These are phyloP conservation scores for Leucophenga varia DNA, from an alignment of 1,140 invertebrate genomes.

Conservation along the genomic window DNA sequence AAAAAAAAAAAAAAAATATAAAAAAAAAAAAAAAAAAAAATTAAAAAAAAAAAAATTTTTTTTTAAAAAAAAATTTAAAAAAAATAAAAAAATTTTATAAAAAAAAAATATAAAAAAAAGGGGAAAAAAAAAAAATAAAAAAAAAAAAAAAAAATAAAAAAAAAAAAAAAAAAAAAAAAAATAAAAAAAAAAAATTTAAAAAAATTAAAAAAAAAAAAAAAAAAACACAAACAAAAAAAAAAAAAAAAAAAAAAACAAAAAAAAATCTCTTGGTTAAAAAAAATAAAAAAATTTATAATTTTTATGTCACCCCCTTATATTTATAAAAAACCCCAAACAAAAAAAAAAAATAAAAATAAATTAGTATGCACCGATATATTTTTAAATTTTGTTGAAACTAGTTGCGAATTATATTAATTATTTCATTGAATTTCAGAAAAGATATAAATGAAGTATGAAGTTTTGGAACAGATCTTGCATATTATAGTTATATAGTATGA, in stretches of 20 bases:
- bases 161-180: not conserved
- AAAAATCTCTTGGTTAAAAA: not conserved
- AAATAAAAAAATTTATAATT: no score
- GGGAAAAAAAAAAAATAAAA: not conserved
- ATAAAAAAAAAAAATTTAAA: not conserved
- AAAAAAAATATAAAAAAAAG: not conserved
- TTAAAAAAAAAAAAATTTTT: not conserved
- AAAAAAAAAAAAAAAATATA: not conserved
- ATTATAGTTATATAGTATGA: no score
- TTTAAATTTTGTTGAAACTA: no score
- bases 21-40: not conserved
- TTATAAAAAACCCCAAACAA: not conserved
- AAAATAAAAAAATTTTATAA: not conserved
- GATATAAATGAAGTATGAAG: no score
- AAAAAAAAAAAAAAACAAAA: not conserved
- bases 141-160: conserved; percentile 1
- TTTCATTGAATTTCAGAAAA: no score
- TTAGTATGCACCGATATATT: no score
- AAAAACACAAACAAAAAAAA: not conserved
- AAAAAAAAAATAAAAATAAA: conserved; percentile 1
- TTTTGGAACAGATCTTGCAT: no score
- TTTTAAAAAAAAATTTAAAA: not conserved
- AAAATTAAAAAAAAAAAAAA: not conserved
- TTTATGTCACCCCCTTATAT: no score
- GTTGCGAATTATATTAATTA: no score